phyloP scores from a whole-genome alignment of 2,797 vertebrate species.

The Artibeus lituratus region DNA sequence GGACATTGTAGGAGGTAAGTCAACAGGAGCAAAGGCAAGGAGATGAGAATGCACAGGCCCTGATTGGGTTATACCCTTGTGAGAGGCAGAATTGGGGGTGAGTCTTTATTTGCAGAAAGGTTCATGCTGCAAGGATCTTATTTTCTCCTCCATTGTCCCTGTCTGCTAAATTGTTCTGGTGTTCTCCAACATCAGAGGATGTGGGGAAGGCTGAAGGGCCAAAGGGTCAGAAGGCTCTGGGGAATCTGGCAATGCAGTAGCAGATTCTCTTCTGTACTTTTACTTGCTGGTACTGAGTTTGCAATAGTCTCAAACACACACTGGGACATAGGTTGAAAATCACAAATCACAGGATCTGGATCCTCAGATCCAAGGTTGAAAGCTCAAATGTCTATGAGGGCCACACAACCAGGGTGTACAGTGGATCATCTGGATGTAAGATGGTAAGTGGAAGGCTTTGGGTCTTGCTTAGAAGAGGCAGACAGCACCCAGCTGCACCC shows the following conservation, averaged over 20 bases:
- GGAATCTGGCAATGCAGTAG: background rate
- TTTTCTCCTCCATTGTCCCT: background rate
- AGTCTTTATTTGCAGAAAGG: background rate
- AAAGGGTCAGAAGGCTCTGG: background rate
- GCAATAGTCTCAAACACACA: background rate
- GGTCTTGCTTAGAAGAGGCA: background rate
- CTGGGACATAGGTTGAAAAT: background rate
- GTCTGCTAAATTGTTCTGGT: background rate
- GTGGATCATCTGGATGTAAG: background rate
- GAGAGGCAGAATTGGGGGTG: background rate
- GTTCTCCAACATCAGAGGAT: background rate
- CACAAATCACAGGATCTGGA: background rate
- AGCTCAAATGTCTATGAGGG: background rate
- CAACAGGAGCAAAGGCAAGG: background rate
- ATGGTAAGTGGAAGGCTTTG: fast-evolving
- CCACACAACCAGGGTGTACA: background rate
- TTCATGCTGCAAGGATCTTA: background rate
- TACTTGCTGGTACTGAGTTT: background rate
- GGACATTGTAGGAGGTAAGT: background rate
- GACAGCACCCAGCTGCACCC: background rate
- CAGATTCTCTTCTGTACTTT: background rate
- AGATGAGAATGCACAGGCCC: background rate
- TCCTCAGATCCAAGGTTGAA: background rate
- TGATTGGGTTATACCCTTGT: background rate
- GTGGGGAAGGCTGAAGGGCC: background rate